phyloP scores from a whole-genome alignment of 2,888 invertebrate species.

The Baccha elongata region DNA sequence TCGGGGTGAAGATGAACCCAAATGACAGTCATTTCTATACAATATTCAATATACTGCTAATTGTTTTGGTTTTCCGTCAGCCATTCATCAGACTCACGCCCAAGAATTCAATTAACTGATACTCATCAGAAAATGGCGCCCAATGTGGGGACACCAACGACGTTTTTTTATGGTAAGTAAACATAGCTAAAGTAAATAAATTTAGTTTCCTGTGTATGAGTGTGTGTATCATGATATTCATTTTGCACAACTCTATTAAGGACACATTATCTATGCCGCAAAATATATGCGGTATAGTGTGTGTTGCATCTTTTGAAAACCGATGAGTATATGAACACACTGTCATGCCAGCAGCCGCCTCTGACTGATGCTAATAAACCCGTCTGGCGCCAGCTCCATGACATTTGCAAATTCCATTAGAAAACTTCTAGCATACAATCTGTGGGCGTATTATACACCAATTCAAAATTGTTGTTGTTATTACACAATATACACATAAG shows the following conservation, averaged over 20 bases:
- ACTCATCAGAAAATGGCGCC: slow-evolving; percentile 67
- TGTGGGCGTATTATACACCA: slow-evolving; percentile 35
- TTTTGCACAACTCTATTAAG: slow-evolving; percentile 62
- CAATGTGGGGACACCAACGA: slow-evolving; percentile 29
- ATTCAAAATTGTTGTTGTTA: slow-evolving; percentile 11
- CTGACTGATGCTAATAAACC: slow-evolving; percentile 81
- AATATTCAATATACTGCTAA: slow-evolving; percentile 57
- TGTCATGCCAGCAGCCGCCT: slow-evolving; percentile 50
- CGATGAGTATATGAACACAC: slow-evolving; percentile 43
- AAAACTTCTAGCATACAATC: slow-evolving; percentile 26
- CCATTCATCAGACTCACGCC: slow-evolving; percentile 71
- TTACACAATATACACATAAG: neutral
- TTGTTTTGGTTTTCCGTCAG: slow-evolving; percentile 60
- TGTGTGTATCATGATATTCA: slow-evolving; percentile 27
- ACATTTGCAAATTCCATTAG: slow-evolving; percentile 74
- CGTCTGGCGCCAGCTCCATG: slow-evolving; percentile 76
- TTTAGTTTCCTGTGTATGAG: slow-evolving; percentile 10
- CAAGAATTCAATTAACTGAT: slow-evolving; percentile 73
- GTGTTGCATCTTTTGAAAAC: slow-evolving; percentile 58
- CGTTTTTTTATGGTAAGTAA: slow-evolving; percentile 46
- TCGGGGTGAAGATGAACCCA: neutral
- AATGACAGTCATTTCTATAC: slow-evolving; percentile 20
- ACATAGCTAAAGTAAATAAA: slow-evolving; percentile 41
- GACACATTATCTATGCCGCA: slow-evolving; percentile 55
- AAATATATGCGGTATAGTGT: slow-evolving; percentile 30